Percentiles rank a stretch among this genome's conserved stretches.
These are phyloP conservation scores for Dendroctonus valens DNA, from an alignment of 1,140 invertebrate species.

Conservation along the genomic window DNA sequence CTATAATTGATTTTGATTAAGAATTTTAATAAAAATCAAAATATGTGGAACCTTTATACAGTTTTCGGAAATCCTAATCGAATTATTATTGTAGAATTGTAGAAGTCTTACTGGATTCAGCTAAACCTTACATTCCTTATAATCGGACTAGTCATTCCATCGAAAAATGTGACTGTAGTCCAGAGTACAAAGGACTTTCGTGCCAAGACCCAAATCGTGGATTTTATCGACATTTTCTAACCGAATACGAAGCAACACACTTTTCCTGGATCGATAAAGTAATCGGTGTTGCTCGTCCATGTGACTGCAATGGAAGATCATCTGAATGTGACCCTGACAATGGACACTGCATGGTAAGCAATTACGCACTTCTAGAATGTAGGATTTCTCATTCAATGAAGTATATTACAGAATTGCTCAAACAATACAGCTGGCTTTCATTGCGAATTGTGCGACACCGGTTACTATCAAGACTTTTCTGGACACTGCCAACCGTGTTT, in stretches of 20 bases:
- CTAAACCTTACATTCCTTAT: slow-evolving; percentile 47
- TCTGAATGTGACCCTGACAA: slow-evolving; percentile 78
- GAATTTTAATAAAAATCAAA: no score
- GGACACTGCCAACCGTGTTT: slow-evolving; percentile 79
- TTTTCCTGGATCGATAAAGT: slow-evolving; percentile 68
- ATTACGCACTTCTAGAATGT: not conserved
- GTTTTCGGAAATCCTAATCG: not conserved
- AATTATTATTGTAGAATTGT: slow-evolving; percentile 24
- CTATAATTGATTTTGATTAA: no score
- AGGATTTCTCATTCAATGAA: not conserved
- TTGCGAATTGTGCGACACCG: slow-evolving; percentile 78
- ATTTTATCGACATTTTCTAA: slow-evolving; percentile 65
- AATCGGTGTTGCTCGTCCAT: slow-evolving; percentile 77
- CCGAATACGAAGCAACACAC: slow-evolving; percentile 24
- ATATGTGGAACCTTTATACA: not conserved
- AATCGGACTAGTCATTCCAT: slow-evolving; percentile 73
- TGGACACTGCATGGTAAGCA: slow-evolving; percentile 76
- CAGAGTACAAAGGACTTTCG: slow-evolving; percentile 74
- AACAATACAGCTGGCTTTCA: slow-evolving; percentile 74
- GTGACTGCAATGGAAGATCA: slow-evolving; percentile 81
- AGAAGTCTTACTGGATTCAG: slow-evolving; percentile 60
- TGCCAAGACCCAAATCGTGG: slow-evolving; percentile 87
- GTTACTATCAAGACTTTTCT: slow-evolving; percentile 74
- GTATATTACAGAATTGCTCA: slow-evolving; percentile 69
- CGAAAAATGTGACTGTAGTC: slow-evolving; percentile 85